Conservation (phyloP, 37 sponge, comb jelly and placozoan genomes). For the Chondrilla cf. caribensis region DNA sequence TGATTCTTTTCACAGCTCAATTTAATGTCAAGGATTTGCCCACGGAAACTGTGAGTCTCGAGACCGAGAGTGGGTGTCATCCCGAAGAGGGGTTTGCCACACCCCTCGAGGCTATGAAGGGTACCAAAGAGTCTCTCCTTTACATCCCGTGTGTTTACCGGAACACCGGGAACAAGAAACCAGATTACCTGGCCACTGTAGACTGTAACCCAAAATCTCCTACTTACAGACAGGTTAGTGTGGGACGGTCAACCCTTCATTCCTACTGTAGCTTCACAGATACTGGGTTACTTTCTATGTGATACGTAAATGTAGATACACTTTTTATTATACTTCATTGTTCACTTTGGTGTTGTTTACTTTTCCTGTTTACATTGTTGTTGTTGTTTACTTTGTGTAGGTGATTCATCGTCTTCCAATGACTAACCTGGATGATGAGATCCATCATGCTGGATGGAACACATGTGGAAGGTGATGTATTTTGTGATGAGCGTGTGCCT, state of each 20-base stretch:
- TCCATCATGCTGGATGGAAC: conserved; percentile 93
- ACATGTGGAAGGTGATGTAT: conserved; percentile 82
- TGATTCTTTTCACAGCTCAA: no score
- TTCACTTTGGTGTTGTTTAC: no score
- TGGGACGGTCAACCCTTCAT: no score
- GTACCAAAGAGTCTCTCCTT: conserved; percentile 80
- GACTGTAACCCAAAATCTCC: conserved; percentile 77
- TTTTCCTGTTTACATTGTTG: no score
- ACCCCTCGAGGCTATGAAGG: conserved; percentile 80
- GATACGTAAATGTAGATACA: no score
- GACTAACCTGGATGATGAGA: conserved; percentile 71
- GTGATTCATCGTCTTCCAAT: conserved; percentile 77
- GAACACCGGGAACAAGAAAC: conserved; percentile 55
- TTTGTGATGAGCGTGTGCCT: not conserved
- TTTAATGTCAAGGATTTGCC: no score
- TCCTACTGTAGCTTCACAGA: not conserved
- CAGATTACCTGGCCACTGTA: conserved; percentile 85
- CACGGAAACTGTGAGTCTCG: no score
- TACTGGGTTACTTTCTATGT: not conserved
- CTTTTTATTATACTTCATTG: no score
- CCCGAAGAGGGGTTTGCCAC: conserved; percentile 78
- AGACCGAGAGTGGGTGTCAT: not conserved
- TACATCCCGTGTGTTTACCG: conserved; percentile 87
- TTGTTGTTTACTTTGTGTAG: conserved; percentile 26
- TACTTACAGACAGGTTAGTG: conserved; percentile 65